Conservation (phyloP, 35 echinoderm and acorn worm species). For the Amphiura filiformis region DNA sequence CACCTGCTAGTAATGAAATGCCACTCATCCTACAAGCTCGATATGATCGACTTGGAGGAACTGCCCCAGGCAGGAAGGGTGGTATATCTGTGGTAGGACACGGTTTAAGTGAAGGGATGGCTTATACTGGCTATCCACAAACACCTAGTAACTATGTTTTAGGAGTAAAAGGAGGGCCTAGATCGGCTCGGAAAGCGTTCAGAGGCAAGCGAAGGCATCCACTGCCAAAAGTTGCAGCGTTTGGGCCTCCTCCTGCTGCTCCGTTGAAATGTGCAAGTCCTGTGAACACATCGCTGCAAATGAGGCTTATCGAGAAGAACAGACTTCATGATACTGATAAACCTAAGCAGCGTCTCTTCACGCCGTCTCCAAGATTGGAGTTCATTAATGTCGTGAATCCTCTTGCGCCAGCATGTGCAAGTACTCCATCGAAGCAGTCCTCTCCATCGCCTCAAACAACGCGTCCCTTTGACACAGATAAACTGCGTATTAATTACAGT, state of each 20-base stretch:
- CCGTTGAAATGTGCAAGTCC: neutral
- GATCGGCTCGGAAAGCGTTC: neutral
- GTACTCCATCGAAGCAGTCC: neutral
- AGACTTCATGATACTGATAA: conserved; percentile 35
- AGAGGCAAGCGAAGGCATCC: neutral
- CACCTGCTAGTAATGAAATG: neutral
- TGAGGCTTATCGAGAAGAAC: conserved; percentile 29
- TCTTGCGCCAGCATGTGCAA: neutral
- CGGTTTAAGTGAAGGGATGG: neutral
- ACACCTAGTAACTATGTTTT: neutral
- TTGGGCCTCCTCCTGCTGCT: too few relatives aligned
- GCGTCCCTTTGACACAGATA: conserved; percentile 39
- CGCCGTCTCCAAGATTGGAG: neutral
- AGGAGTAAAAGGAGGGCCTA: neutral
- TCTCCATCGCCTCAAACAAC: neutral
- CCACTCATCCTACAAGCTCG: conserved; percentile 8
- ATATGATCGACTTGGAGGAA: neutral
- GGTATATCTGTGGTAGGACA: conserved; percentile 34
- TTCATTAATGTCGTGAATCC: conserved; percentile 22
- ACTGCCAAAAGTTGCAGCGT: neutral
- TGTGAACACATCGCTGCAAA: conserved; percentile 12
- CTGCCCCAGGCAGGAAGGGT: neutral
- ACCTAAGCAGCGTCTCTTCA: neutral
- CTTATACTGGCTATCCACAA: neutral
- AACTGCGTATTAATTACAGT: conserved; percentile 52